Conservation (phyloP, 2,113 vertebrate genomes). For the Tapirus terrestris region DNA sequence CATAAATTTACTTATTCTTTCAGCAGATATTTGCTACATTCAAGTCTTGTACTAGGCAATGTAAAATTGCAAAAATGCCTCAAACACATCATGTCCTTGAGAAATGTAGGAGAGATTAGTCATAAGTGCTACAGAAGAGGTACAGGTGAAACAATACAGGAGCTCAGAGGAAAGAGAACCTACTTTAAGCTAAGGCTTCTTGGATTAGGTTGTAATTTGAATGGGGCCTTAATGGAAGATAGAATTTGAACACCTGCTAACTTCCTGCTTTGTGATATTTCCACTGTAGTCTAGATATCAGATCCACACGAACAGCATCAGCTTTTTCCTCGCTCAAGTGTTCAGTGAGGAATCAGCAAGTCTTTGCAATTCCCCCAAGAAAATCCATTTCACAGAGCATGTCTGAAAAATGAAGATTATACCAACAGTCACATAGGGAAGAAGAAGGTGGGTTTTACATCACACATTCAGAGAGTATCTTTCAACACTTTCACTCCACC, state of each 20-base stretch:
- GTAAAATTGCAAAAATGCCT: not conserved
- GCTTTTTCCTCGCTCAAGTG: not conserved
- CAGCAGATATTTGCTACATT: not conserved
- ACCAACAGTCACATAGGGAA: not conserved
- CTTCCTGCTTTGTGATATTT: not conserved
- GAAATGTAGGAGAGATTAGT: not conserved
- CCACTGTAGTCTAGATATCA: not conserved
- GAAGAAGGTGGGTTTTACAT: not conserved
- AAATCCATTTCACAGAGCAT: not conserved
- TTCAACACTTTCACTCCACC: not conserved
- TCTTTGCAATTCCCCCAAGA: not conserved
- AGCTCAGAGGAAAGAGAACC: not conserved
- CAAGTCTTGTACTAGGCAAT: not conserved
- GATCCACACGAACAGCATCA: not conserved
- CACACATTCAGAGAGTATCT: not conserved
- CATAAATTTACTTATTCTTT: not conserved
- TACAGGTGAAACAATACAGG: not conserved
- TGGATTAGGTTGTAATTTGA: not conserved
- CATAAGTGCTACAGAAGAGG: not conserved
- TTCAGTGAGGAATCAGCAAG: not conserved
- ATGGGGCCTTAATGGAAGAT: not conserved
- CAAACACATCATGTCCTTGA: not conserved
- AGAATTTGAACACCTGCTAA: not conserved
- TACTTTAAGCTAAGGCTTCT: not conserved
- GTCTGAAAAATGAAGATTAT: slow-evolving; percentile 32